Evolutionary conservation across 1,140 invertebrate genomes (phyloP).

Genomic region (Tetragonula clypearis): DNA sequence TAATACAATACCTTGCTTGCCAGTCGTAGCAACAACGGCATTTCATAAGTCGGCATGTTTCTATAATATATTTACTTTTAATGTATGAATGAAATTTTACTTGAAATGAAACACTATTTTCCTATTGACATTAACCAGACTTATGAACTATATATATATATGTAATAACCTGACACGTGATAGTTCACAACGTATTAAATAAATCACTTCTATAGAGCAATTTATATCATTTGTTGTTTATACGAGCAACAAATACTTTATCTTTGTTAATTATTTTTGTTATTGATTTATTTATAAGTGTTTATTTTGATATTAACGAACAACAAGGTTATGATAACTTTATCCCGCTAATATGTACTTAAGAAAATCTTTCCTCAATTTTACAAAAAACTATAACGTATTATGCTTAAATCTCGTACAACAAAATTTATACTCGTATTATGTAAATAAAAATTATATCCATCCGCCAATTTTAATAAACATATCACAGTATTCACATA

Average conservation of each 20-base stretch:
- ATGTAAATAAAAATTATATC: slow-evolving; percentile 7
- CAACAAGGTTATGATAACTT: slow-evolving; percentile 37
- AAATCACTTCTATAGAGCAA: neutral
- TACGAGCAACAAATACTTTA: neutral
- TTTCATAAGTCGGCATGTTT: slow-evolving; percentile 86
- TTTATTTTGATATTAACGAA: neutral
- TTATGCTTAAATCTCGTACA: neutral
- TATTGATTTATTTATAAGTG: neutral
- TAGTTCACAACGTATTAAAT: neutral
- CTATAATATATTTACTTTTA: slow-evolving; percentile 2
- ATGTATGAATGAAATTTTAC: neutral
- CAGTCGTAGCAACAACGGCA: slow-evolving; percentile 84
- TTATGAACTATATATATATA: neutral
- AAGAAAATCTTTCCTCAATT: neutral
- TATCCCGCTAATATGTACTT: slow-evolving; percentile 33
- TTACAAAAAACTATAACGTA: neutral
- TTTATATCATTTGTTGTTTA: neutral
- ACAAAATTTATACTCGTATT: slow-evolving; percentile 32
- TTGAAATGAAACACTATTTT: neutral
- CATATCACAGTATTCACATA: slow-evolving; percentile 66
- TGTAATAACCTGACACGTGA: neutral
- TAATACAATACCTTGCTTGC: slow-evolving; percentile 81
- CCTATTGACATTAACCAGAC: neutral
- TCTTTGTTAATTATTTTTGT: neutral
- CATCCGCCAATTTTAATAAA: slow-evolving; percentile 36